Base-by-base conservation (phyloP, 2,113 vertebrate species). In the Corythoichthys intestinalis region DNA sequence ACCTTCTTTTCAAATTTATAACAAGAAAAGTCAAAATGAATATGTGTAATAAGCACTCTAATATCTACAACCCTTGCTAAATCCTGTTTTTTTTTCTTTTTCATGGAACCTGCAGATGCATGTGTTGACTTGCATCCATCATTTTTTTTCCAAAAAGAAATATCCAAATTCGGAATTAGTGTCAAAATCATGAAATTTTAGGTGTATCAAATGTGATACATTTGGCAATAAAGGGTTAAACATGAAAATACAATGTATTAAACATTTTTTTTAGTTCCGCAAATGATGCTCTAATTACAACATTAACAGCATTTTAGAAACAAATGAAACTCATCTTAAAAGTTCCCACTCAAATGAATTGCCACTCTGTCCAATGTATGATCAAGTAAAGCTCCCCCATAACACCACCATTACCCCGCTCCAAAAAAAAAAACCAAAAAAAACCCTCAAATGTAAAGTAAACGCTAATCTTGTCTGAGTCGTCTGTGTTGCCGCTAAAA, bases 351-450 rank as follows among this genome's bases (percentile, higher is more conserved):
- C 83, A 41, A 53, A 83, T 74, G 64, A 85, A 87, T 69, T 80
- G 67, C 53, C 76, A 77, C 67, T 54, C 73, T 82, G 74, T 70
- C 75, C 88, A 85, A 90, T 91, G 79, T 85, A 89, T 77, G 80
- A 85, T 71, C 69, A 83, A 80, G 72, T 38, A 17, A 79, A 78
- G 77, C 70, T 73, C 80, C 72, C 3, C 20, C 20, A 28, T 28
- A 44, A 8, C 41, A 44, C 41, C 41, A 44, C 41, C 6, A 44
- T 8, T 44, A 4, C 12, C 12, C 12, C 0, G 4, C 13, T 15
- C 48, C 2, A 35, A 58, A 37, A 57, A 79, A 80, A 85, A 83
- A 74, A 79, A 85, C 3, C 2, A 13, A 63, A 87, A 44, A 44
- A 44, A 7, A 44, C 41, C 41, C 41, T 44, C 41, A 44, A 44